phyloP scores from a whole-genome alignment of 1,140 invertebrate species.

The Cydia pomonella region DNA sequence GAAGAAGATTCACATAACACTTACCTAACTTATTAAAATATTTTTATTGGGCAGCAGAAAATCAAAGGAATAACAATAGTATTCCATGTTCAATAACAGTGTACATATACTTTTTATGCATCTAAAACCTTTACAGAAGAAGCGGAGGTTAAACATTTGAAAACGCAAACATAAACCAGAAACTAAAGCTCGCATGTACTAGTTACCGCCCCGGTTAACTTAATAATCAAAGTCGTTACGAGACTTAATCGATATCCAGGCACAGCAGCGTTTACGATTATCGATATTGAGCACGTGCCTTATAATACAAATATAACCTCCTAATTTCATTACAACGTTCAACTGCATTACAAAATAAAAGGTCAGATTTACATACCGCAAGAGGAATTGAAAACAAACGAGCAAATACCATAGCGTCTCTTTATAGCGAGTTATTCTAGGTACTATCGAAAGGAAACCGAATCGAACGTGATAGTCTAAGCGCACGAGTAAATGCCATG shows the following conservation, averaged over 20 bases:
- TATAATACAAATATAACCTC: slow-evolving; percentile 55
- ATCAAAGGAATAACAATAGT: too few relatives aligned
- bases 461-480: slow-evolving; percentile 57
- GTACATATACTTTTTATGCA: too few relatives aligned
- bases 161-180: slow-evolving; percentile 35
- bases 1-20: too few relatives aligned
- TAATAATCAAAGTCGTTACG: slow-evolving; percentile 48
- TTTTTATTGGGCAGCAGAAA: too few relatives aligned
- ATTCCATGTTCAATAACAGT: too few relatives aligned
- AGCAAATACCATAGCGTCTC: slow-evolving; percentile 58
- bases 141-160: slow-evolving; percentile 25
- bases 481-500: slow-evolving; percentile 67
- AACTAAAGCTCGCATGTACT: slow-evolving; percentile 32
- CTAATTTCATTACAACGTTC: slow-evolving; percentile 67
- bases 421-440: slow-evolving; percentile 53
- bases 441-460: slow-evolving; percentile 51
- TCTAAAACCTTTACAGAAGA: too few relatives aligned
- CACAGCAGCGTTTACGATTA: slow-evolving; percentile 50
- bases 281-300: slow-evolving; percentile 53
- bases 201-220: slow-evolving; percentile 44
- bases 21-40: too few relatives aligned
- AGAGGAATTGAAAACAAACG: slow-evolving; percentile 53
- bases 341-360: slow-evolving; percentile 65
- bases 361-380: slow-evolving; percentile 70
- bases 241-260: slow-evolving; percentile 54